A percentile compares a stretch with the other conserved stretches of the same genome.
phyloP scores from a whole-genome alignment of 2,888 invertebrate genomes.

The Hypsopygia costalis region DNA sequence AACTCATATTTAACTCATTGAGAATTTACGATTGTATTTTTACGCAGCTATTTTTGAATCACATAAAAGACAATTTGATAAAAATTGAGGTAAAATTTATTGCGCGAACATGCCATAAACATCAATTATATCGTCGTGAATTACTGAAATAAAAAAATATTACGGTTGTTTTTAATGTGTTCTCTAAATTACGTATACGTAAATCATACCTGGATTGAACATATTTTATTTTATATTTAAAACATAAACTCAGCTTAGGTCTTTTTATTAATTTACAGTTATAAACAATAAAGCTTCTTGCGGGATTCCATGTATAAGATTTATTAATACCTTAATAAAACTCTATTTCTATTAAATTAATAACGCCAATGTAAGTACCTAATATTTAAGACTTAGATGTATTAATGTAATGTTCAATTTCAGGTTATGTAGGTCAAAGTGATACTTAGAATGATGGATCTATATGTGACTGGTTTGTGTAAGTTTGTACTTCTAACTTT shows the following conservation, averaged over 20 bases:
- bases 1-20: no score
- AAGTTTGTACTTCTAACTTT: constrained; percentile 27
- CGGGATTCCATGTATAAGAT: constrained; percentile 3
- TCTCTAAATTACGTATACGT: no score
- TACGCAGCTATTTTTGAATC: neutral
- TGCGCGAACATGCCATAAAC: constrained; percentile 1
- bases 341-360: constrained; percentile 1
- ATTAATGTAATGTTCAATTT: constrained; percentile 16
- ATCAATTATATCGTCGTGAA: constrained; percentile 7
- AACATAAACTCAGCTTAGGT: constrained; percentile 2
- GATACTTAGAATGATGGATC: constrained; percentile 41
- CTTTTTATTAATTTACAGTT: constrained; percentile 1
- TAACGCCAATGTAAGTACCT: constrained; percentile 15
- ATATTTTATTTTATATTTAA: neutral
- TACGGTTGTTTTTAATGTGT: no score
- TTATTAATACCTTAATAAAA: constrained; percentile 5
- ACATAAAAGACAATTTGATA: neutral
- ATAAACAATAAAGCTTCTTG: neutral
- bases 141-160: neutral
- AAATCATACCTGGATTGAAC: neutral
- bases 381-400: constrained; percentile 12
- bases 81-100: neutral
- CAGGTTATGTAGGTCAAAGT: constrained; percentile 27
- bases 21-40: neutral
- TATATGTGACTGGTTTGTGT: constrained; percentile 44